Percentiles rank a stretch among this genome's conserved stretches.
Conservation (phyloP, 1,140 invertebrate species). For the Bombus picipes region DNA sequence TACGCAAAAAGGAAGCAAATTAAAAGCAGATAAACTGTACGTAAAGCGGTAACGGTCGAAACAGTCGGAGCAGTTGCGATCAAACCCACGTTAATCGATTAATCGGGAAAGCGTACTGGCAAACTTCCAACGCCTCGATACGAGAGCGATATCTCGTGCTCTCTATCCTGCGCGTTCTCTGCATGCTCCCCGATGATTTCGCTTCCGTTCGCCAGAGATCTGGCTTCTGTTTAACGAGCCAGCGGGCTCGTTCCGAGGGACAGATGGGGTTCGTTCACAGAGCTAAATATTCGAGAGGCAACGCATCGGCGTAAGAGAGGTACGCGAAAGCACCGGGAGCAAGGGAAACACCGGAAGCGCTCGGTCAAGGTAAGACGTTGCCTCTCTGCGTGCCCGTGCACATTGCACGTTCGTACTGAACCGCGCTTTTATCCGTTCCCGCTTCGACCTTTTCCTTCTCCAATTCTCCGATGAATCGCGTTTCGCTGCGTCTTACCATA, state of each 20-base stretch:
- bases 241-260: not conserved
- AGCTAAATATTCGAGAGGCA: not conserved
- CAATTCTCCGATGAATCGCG: not conserved
- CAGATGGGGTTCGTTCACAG: not conserved
- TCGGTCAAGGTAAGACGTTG: constrained; percentile 70
- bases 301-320: constrained; percentile 29
- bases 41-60: no score
- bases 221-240: constrained; percentile 1
- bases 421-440: constrained; percentile 9
- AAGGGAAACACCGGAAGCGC: constrained; percentile 60
- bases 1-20: no score
- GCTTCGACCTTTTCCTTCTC: not conserved
- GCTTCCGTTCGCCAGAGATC: constrained; percentile 10
- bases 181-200: constrained; percentile 17
- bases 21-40: no score
- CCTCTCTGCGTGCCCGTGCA: constrained; percentile 40
- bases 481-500: no score
- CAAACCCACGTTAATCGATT: not conserved
- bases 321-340: constrained; percentile 33
- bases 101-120: no score
- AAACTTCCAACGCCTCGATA: not conserved
- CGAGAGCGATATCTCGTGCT: not conserved
- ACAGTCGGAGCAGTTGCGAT: no score
- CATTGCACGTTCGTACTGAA: constrained; percentile 34
- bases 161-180: not conserved